A percentile compares a stretch with the other conserved stretches of the same genome.
Conservation (phyloP, 2,888 invertebrate genomes). For the Nemotelus nigrinus region DNA sequence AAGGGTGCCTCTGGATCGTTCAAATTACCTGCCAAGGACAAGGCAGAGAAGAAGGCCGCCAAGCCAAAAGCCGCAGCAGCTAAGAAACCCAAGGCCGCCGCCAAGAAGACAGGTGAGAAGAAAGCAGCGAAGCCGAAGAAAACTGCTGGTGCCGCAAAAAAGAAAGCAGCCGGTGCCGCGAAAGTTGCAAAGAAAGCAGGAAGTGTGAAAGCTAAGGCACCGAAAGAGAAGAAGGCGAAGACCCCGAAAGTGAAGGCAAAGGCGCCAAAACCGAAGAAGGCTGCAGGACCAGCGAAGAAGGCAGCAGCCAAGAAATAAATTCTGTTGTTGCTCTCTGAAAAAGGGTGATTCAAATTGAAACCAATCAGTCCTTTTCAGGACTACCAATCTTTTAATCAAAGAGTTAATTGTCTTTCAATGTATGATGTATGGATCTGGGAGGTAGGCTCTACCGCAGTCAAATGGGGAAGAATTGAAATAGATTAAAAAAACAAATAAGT, state of each 20-base stretch:
- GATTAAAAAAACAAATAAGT: too few species aligned
- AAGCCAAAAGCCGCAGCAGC: conserved; percentile 46
- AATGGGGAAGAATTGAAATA: too few species aligned
- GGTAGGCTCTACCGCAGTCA: too few species aligned
- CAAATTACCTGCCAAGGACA: conserved; percentile 52
- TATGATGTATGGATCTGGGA: too few species aligned
- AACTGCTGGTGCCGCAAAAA: conserved; percentile 2
- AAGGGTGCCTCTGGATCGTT: conserved; percentile 55
- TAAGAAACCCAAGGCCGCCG: conserved; percentile 48
- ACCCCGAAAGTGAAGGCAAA: conserved; percentile 23
- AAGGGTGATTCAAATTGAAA: background rate
- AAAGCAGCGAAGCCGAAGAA: conserved; percentile 28
- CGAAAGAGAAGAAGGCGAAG: conserved; percentile 20
- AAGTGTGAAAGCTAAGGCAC: background rate
- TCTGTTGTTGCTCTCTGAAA: background rate
- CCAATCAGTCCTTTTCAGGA: conserved; percentile 40
- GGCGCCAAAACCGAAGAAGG: conserved; percentile 3
- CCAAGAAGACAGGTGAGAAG: conserved; percentile 50
- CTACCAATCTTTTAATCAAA: conserved; percentile 21
- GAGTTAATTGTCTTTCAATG: conserved; percentile 2
- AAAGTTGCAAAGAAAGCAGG: conserved; percentile 16
- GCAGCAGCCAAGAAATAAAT: conserved; percentile 27
- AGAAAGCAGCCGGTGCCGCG: background rate
- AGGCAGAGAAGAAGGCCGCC: conserved; percentile 45
- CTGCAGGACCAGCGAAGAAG: conserved; percentile 15